Percentiles rank a stretch among this genome's conserved stretches.
Conservation (phyloP, 2,113 vertebrate genomes). For the Myrmecophaga tridactyla region DNA sequence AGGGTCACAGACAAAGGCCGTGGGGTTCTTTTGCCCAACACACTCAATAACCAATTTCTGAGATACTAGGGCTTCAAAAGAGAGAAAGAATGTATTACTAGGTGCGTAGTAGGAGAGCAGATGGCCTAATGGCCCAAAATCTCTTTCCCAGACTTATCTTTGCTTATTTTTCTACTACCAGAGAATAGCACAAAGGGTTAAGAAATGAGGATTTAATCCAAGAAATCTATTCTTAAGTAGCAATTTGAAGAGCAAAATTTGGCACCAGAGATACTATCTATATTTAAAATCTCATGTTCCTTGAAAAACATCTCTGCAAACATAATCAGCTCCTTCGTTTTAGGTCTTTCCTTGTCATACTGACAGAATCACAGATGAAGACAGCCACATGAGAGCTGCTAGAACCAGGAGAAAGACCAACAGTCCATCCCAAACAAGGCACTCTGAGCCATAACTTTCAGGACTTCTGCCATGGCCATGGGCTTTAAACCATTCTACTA, state of each 20-base stretch:
- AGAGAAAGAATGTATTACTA: no score
- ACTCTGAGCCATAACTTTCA: not conserved
- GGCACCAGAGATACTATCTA: not conserved
- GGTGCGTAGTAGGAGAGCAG: no score
- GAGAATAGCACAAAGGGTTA: not conserved
- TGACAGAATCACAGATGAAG: conserved; percentile 66
- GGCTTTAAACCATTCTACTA: conserved; percentile 90
- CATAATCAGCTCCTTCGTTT: not conserved
- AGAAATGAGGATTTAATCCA: conserved; percentile 21
- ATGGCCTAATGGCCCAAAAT: no score
- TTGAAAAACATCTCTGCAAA: not conserved
- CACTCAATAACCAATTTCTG: no score
- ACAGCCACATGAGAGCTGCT: conserved; percentile 84
- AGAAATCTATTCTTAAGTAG: not conserved
- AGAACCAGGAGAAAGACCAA: conserved; percentile 81
- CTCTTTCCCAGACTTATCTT: not conserved
- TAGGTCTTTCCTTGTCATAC: conserved; percentile 42
- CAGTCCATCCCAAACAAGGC: conserved; percentile 76
- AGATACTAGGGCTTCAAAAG: no score
- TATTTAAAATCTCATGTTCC: not conserved
- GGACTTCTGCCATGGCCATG: conserved; percentile 85
- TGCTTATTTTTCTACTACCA: not conserved
- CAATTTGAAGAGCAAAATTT: not conserved
- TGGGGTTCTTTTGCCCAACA: no score
- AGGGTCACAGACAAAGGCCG: no score